Conservation (phyloP, 2,888 invertebrate species). For the Conus canariensis region DNA sequence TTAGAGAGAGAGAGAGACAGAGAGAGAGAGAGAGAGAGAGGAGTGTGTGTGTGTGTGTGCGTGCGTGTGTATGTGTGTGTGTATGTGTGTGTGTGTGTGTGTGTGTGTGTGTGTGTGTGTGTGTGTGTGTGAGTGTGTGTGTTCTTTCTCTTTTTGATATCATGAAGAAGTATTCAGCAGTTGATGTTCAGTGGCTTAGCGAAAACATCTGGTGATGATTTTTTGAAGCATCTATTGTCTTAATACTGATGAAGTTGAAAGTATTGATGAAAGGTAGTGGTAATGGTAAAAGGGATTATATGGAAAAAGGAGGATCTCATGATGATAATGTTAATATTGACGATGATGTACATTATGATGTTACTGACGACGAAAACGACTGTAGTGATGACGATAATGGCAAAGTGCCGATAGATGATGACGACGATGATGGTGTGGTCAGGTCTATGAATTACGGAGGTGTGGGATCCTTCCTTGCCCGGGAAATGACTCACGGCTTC, state of each 20-base stretch:
- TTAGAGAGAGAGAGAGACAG: too few relatives aligned
- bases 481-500: slow-evolving; percentile 96
- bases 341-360: not conserved
- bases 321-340: not conserved
- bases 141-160: too few relatives aligned
- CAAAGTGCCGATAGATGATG: not conserved
- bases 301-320: not conserved
- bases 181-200: too few relatives aligned
- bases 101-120: too few relatives aligned
- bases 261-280: not conserved
- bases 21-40: too few relatives aligned
- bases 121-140: too few relatives aligned
- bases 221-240: not conserved
- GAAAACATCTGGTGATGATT: too few relatives aligned
- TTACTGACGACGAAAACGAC: not conserved
- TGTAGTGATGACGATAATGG: not conserved
- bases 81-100: too few relatives aligned
- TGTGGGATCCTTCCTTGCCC: slow-evolving; percentile 98
- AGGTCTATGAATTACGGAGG: slow-evolving; percentile 96
- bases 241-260: not conserved
- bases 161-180: too few relatives aligned
- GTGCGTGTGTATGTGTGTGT: too few relatives aligned
- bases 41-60: too few relatives aligned
- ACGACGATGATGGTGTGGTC: not conserved
- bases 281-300: not conserved